Evolutionary conservation across 2,113 vertebrate species (phyloP).

Genomic region (Phyllostomus discolor): DNA sequence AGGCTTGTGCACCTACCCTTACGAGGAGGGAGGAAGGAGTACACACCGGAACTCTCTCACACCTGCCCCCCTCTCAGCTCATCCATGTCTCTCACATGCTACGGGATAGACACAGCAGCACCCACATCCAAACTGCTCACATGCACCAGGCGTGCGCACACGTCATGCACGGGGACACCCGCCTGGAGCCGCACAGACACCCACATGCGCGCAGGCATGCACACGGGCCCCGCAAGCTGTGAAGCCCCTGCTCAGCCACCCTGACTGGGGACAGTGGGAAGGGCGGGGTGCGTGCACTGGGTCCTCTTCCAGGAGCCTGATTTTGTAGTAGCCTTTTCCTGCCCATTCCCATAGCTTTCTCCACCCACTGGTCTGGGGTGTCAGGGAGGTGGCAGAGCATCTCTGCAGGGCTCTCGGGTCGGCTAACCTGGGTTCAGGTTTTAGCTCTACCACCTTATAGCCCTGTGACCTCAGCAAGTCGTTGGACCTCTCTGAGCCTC

Average conservation of each 20-base stretch:
- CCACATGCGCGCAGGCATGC: background rate
- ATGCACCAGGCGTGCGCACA: background rate
- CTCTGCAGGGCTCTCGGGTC: background rate
- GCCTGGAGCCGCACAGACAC: background rate
- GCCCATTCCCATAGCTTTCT: background rate
- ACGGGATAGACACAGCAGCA: background rate
- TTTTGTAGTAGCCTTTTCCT: background rate
- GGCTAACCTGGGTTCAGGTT: background rate
- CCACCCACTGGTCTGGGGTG: background rate
- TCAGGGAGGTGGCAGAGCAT: background rate
- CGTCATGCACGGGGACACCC: background rate
- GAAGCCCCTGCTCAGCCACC: background rate
- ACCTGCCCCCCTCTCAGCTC: background rate
- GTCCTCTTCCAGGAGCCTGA: background rate
- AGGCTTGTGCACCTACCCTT: background rate
- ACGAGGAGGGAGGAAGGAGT: rapidly evolving
- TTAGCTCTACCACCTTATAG: background rate
- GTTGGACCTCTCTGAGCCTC: background rate
- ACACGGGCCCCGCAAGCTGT: background rate
- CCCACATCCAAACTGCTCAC: background rate
- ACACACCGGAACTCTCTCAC: rapidly evolving
- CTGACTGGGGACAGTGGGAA: background rate
- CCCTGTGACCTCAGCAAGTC: background rate
- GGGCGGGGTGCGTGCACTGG: rapidly evolving
- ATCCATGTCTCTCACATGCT: background rate